Evolutionary conservation across 1,140 invertebrate species (phyloP), one percentile per base, ranked within the genome.

Genomic region (Zaprionus tsacasi): DNA sequence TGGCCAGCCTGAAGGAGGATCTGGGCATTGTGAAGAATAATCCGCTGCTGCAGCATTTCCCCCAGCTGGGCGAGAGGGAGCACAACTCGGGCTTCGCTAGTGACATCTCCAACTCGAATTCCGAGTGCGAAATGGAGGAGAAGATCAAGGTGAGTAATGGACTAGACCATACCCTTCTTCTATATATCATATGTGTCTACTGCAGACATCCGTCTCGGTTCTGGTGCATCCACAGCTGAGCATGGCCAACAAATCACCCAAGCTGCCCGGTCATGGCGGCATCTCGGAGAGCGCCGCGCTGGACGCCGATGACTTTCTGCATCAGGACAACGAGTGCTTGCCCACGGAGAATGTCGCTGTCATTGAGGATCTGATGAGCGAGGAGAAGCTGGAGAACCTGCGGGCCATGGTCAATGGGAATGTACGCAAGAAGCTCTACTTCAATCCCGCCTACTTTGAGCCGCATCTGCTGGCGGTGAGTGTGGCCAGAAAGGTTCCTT

Each of bases 401-500:
- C 92, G 94, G 74, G 94, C 95, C 55, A 95, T 96, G 70, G 94
- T 93, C 17, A 94, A 94, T 76, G 93, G 95, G 8, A 95, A 94
- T 64, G 95, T 95, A 8, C 93, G 96, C 61, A 95, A 96, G 69
- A 97, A 97, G 82, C 93, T 97, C 0, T 97, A 97, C 83, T 97
- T 98, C 78, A 97, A 97, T 92, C 97, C 97, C 1, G 96, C 96
- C 3, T 97, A 97, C 86, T 97, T 98, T 83, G 97, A 98, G 87
- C 96, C 96, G 45, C 96, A 98, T 85, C 87, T 97, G 27, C 93
- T 98, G 79, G 92, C 96, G 93, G 97, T 97, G 94, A 94, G 94
- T 93, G 17, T 25, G 3, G 11, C 17, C 21, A 21, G 2, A n/a
- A 40, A n/a, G 38, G 3, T 13, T 0, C 12, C 12, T n/a, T 0